Conservation (phyloP, 2,113 vertebrate species). For the Odocoileus hemionus region DNA sequence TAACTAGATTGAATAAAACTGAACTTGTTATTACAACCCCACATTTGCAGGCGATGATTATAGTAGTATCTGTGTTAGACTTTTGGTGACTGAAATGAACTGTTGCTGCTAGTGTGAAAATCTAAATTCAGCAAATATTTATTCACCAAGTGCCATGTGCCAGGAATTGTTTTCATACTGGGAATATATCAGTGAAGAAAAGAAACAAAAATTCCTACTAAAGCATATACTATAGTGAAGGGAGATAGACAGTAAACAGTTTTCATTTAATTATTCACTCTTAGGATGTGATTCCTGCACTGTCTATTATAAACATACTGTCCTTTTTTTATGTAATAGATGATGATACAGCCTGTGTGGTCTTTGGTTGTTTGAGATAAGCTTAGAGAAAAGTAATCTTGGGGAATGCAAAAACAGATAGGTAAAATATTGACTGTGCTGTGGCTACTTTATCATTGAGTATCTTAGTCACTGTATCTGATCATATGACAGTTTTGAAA, state of each 20-base stretch:
- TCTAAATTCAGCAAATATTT: conserved; percentile 33
- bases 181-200: neutral
- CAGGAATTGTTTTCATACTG: neutral
- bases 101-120: neutral
- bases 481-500: neutral
- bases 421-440: neutral
- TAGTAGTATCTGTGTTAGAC: neutral
- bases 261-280: neutral
- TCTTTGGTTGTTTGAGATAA: neutral
- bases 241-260: neutral
- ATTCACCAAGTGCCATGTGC: neutral
- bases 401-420: neutral
- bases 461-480: neutral
- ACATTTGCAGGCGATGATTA: neutral
- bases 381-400: neutral
- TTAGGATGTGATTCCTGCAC: neutral
- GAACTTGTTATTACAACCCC: neutral
- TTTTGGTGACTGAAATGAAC: conserved; percentile 39
- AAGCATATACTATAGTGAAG: neutral
- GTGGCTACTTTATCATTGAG: neutral
- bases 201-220: neutral
- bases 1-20: conserved; percentile 7
- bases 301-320: conserved; percentile 6
- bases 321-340: neutral
- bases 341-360: neutral